A percentile compares a stretch with the other conserved stretches of the same genome.
phyloP scores from a whole-genome alignment of 1,140 invertebrate genomes.

The Euura lappo region DNA sequence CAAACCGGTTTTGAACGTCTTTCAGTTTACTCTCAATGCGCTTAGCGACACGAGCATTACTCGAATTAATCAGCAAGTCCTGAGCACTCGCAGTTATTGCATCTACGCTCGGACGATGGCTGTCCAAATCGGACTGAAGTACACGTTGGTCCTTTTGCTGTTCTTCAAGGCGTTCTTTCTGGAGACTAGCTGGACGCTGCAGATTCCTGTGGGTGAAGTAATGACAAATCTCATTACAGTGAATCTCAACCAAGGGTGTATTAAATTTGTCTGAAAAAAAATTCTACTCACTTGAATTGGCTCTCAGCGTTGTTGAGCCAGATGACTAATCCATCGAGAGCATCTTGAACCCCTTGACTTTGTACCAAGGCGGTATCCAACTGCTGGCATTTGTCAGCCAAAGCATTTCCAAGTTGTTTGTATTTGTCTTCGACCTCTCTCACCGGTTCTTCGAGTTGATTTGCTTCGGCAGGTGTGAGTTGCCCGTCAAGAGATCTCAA shows the following conservation, averaged over 20 bases:
- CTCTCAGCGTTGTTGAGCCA: constrained; percentile 88
- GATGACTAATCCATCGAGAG: constrained; percentile 80
- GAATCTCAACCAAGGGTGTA: background rate
- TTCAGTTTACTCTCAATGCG: constrained; percentile 87
- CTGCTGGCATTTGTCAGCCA: constrained; percentile 81
- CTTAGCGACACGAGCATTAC: constrained; percentile 86
- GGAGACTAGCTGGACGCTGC: constrained; percentile 83
- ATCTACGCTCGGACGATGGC: constrained; percentile 83
- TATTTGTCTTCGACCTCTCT: constrained; percentile 80
- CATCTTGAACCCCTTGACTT: constrained; percentile 93
- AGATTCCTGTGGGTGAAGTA: constrained; percentile 62
- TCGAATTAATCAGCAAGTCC: constrained; percentile 81
- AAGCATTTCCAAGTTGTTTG: constrained; percentile 71
- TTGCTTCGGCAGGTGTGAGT: constrained; percentile 76
- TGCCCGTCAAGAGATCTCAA: constrained; percentile 80
- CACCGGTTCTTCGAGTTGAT: constrained; percentile 80
- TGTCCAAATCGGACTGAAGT: constrained; percentile 83
- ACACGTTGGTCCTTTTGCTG: constrained; percentile 84
- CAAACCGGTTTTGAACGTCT: constrained; percentile 83
- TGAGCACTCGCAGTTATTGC: constrained; percentile 79
- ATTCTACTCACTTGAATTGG: constrained; percentile 74
- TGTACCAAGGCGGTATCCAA: constrained; percentile 89
- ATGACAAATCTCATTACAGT: constrained; percentile 13
- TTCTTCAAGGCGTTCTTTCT: constrained; percentile 88
- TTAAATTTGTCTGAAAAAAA: constrained; percentile 20